Conservation (phyloP, 1,140 invertebrate species). For the Pseudomyrmex cubaensis region DNA sequence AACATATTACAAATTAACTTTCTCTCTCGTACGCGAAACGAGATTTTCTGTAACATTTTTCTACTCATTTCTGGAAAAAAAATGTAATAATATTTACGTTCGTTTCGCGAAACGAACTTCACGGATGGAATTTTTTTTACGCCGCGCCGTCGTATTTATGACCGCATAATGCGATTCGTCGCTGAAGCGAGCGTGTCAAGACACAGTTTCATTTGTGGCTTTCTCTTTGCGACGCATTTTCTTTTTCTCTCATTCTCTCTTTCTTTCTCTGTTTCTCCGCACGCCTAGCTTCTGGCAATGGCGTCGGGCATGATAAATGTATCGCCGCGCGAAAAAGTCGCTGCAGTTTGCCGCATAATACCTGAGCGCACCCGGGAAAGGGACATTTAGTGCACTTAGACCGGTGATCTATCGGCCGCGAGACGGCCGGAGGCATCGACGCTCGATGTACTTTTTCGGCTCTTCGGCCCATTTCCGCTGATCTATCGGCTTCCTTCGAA, state of each 20-base stretch:
- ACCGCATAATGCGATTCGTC: not conserved
- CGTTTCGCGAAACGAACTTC: not conserved
- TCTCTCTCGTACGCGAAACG: not conserved
- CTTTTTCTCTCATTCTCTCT: no score
- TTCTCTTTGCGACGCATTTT: constrained; percentile 26
- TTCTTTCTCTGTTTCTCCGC: not conserved
- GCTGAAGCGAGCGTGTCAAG: constrained; percentile 11
- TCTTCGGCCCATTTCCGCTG: constrained; percentile 70
- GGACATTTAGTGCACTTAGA: constrained; percentile 77
- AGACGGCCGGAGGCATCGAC: constrained; percentile 58
- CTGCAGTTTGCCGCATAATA: constrained; percentile 71
- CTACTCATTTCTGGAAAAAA: constrained; percentile 28
- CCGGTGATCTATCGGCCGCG: constrained; percentile 74
- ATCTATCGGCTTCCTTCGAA: constrained; percentile 72
- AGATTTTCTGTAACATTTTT: not conserved
- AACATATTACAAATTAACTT: constrained; percentile 44
- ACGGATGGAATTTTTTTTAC: constrained; percentile 7
- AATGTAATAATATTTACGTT: constrained; percentile 21
- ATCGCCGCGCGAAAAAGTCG: constrained; percentile 59
- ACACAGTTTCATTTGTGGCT: constrained; percentile 23
- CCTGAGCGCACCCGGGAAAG: constrained; percentile 59
- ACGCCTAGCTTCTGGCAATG: constrained; percentile 57
- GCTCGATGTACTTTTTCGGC: constrained; percentile 71
- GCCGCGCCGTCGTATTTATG: not conserved
- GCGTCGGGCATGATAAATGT: constrained; percentile 69